Conservation (phyloP, 2,113 vertebrate species). For the Climacteris rufus region DNA sequence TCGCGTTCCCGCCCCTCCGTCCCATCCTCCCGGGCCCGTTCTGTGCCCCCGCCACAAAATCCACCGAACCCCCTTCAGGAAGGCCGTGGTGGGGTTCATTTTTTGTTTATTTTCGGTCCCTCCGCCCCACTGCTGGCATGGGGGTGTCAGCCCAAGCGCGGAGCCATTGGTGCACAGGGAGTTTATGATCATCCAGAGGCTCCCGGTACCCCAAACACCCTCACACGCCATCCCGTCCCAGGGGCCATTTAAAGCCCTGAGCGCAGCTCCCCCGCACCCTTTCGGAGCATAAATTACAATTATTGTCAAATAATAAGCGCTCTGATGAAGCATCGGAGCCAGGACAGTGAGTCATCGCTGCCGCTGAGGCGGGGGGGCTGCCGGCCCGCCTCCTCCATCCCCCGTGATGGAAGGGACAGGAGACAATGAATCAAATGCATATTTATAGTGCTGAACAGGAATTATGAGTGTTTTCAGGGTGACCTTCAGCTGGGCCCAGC, state of each 20-base stretch:
- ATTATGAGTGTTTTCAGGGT: neutral
- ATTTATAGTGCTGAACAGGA: conserved; percentile 15
- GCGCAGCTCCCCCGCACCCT: rapidly evolving
- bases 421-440: conserved; percentile 26
- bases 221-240: rapidly evolving
- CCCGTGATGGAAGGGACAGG: neutral
- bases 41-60: rapidly evolving
- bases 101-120: neutral
- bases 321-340: neutral
- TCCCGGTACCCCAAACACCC: rapidly evolving
- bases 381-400: neutral
- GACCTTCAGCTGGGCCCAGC: conserved; percentile 7
- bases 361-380: neutral
- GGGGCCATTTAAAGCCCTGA: neutral
- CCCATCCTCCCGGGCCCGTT: rapidly evolving
- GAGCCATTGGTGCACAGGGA: rapidly evolving
- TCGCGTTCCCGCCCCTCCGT: rapidly evolving
- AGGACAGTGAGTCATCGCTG: neutral
- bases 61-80: rapidly evolving
- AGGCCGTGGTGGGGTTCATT: rapidly evolving
- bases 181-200: rapidly evolving
- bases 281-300: neutral
- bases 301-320: neutral
- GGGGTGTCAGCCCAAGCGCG: rapidly evolving
- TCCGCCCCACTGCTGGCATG: rapidly evolving